Evolutionary conservation across 2,888 invertebrate species (phyloP).

Genomic region (Chymomyza caudatula): DNA sequence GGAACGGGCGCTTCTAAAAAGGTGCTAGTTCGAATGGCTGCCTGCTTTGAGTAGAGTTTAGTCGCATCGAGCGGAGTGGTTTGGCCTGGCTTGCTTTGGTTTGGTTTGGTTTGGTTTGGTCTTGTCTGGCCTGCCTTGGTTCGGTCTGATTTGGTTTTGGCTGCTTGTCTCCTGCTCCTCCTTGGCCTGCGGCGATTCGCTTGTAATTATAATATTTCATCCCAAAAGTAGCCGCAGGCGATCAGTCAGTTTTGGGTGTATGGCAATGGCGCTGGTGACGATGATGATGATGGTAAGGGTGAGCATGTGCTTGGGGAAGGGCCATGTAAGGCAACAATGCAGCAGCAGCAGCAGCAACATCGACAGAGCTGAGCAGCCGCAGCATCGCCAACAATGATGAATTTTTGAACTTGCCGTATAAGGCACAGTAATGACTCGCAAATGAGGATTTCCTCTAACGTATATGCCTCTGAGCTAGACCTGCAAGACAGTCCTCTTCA

Average conservation of each 20-base stretch:
- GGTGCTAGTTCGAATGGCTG: slow-evolving; percentile 35
- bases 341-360: not conserved
- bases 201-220: slow-evolving; percentile 79
- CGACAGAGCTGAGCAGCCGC: slow-evolving; percentile 33
- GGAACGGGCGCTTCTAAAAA: not conserved
- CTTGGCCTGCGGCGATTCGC: slow-evolving; percentile 73
- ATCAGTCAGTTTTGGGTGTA: slow-evolving; percentile 72
- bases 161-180: slow-evolving; percentile 49
- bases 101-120: slow-evolving; percentile 1
- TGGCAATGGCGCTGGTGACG: slow-evolving; percentile 16
- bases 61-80: slow-evolving; percentile 10
- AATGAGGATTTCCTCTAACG: too few relatives aligned
- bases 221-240: slow-evolving; percentile 76
- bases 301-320: slow-evolving; percentile 10
- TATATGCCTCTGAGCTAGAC: too few relatives aligned
- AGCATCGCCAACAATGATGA: slow-evolving; percentile 65
- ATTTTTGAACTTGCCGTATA: slow-evolving; percentile 68
- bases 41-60: slow-evolving; percentile 22
- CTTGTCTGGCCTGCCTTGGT: not conserved
- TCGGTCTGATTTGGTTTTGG: slow-evolving; percentile 1
- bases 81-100: slow-evolving; percentile 10
- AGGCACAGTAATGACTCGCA: slow-evolving; percentile 50
- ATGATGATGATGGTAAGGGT: not conserved
- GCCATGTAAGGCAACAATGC: slow-evolving; percentile 9
- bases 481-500: too few relatives aligned